A percentile compares a stretch with the other conserved stretches of the same genome.
phyloP scores from a whole-genome alignment of 2,888 invertebrate species.

The Nasonia oneida region DNA sequence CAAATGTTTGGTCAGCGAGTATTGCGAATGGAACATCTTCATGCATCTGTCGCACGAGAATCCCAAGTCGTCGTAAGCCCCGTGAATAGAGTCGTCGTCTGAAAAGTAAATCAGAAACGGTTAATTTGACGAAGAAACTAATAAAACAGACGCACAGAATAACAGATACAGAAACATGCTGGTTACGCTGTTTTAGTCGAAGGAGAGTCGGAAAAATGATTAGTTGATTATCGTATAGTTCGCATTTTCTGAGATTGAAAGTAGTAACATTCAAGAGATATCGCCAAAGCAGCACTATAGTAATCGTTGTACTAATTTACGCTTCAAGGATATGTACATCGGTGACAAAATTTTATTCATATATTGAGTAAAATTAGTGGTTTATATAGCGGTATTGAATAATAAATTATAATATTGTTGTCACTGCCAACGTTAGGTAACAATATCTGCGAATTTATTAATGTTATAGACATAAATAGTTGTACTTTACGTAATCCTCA shows the following conservation, averaged over 20 bases:
- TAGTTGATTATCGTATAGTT: constrained; percentile 8
- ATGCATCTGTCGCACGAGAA: constrained; percentile 68
- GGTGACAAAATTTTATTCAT: neutral
- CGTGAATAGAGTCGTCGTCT: neutral
- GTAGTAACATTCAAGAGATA: neutral
- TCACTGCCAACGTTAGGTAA: neutral
- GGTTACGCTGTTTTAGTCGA: neutral
- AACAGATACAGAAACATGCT: constrained; percentile 20
- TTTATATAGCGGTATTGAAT: no score
- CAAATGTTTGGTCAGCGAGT: constrained; percentile 72
- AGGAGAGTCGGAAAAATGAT: neutral
- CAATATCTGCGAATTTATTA: neutral
- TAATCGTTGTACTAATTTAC: neutral
- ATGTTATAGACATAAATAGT: neutral
- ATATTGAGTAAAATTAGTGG: neutral
- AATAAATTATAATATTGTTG: no score
- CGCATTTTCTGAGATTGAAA: no score
- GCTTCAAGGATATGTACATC: neutral
- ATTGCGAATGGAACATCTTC: constrained; percentile 70
- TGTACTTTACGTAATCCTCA: neutral
- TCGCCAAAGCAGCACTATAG: neutral
- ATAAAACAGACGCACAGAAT: neutral
- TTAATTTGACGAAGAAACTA: neutral
- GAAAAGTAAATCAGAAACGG: constrained; percentile 12
- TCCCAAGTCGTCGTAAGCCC: neutral